Conservation (phyloP, 2,888 invertebrate species). For the Chrysolina americana region DNA sequence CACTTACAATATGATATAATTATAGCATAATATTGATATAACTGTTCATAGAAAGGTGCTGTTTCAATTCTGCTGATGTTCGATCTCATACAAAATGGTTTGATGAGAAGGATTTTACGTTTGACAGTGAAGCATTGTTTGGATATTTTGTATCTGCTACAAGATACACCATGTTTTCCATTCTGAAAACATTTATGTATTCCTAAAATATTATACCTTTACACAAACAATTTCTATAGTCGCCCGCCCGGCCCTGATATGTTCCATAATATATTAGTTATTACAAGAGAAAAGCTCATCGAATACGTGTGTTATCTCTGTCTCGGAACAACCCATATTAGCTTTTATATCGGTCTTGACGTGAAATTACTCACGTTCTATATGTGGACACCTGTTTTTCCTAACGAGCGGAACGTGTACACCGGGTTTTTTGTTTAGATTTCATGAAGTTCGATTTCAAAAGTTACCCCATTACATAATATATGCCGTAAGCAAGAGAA, state of each 20-base stretch:
- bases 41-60: too few species aligned
- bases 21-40: too few species aligned
- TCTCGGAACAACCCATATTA: neutral
- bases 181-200: neutral
- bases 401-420: neutral
- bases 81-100: too few species aligned
- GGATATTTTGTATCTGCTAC: too few species aligned
- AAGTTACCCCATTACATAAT: neutral
- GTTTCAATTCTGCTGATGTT: too few species aligned
- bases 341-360: slow-evolving; percentile 1
- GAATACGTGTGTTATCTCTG: slow-evolving; percentile 4
- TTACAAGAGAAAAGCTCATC: neutral
- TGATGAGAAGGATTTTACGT: too few species aligned
- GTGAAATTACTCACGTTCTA: slow-evolving; percentile 7
- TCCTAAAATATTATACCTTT: neutral
- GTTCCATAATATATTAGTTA: neutral
- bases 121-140: too few species aligned
- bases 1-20: too few species aligned
- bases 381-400: neutral
- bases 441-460: neutral
- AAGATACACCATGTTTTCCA: neutral
- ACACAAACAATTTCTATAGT: neutral
- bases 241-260: neutral
- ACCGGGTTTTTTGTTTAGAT: neutral
- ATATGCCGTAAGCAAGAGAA: too few species aligned